Base-by-base conservation (phyloP, 2,113 vertebrate species). In the Nannospalax galili region DNA sequence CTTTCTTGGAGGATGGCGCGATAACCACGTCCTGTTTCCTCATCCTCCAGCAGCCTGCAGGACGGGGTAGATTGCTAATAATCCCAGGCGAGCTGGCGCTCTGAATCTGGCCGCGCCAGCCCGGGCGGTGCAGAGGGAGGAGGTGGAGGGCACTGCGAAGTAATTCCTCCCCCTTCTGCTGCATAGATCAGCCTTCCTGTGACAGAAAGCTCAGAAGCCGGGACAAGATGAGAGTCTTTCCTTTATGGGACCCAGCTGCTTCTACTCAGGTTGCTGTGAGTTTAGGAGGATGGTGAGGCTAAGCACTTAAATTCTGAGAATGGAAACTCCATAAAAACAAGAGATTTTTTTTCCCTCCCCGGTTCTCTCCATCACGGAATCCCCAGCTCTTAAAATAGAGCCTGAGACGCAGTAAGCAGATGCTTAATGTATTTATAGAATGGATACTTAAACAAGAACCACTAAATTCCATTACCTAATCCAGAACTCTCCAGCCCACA, bases 381-480 rank as follows among this genome's bases (percentile, higher is more conserved):
- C 82, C 94, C 92, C 92, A 32, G 22, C 84, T 58, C 92, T 74
- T 92, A 94, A 96, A 96, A 96, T 92, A 95, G 79, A 88, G 40
- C 65, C 62, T 80, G 77, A 64, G 80, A 73, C 56, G 15, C 67
- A 87, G 60, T 88, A 69, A 75, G 90, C 77, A 69, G 73, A 37
- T 28, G 69, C 60, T 79, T 40, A 56, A 24, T 80, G 32, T 37
- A 2, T 82, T 74, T 42, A 67, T 60, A 75, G 81, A 93, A 82
- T 85, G 67, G 78, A 26, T 58, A 19, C 40, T 93, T 86, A 30
- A 79, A 45, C 52, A 67, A 93, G 67, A 85, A 37, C 45, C 19
- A n/a, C 45, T 74, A 20, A 32, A 69, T 19, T 73, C 69, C 26
- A 26, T n/a, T 77, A 15, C 45, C 5, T 79, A 79, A 40, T 26